phyloP scores from a whole-genome alignment of 2,797 vertebrate genomes.

The Argya squamiceps region DNA sequence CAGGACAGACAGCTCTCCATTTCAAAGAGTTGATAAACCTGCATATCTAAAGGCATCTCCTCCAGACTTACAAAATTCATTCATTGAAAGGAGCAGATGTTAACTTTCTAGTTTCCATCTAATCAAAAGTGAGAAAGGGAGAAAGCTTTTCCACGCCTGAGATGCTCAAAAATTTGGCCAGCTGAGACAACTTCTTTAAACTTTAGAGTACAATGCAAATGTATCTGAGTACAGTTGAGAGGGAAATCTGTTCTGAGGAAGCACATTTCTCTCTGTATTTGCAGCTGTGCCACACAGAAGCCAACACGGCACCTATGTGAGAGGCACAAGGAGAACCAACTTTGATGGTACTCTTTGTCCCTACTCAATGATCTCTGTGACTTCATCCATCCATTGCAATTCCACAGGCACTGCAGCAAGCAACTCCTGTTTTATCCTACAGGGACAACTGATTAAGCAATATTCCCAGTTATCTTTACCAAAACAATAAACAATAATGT shows the following conservation, averaged over 20 bases:
- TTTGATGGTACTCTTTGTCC: neutral
- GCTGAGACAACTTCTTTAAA: constrained; percentile 28
- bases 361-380: neutral
- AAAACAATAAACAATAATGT: neutral
- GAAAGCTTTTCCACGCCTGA: neutral
- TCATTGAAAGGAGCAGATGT: constrained; percentile 20
- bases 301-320: neutral
- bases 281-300: neutral
- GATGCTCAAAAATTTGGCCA: constrained; percentile 2
- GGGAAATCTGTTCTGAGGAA: neutral
- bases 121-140: neutral
- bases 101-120: neutral
- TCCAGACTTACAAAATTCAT: neutral
- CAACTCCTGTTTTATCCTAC: neutral
- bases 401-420: neutral
- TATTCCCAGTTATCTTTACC: neutral
- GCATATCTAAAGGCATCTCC: neutral
- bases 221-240: neutral
- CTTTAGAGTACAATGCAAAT: constrained; percentile 20
- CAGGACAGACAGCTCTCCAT: neutral
- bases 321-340: neutral
- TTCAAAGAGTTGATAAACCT: neutral
- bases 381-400: neutral
- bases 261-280: neutral
- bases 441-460: neutral